Evolutionary conservation across 2,888 invertebrate genomes (phyloP).

Genomic region (Drosophila merina): DNA sequence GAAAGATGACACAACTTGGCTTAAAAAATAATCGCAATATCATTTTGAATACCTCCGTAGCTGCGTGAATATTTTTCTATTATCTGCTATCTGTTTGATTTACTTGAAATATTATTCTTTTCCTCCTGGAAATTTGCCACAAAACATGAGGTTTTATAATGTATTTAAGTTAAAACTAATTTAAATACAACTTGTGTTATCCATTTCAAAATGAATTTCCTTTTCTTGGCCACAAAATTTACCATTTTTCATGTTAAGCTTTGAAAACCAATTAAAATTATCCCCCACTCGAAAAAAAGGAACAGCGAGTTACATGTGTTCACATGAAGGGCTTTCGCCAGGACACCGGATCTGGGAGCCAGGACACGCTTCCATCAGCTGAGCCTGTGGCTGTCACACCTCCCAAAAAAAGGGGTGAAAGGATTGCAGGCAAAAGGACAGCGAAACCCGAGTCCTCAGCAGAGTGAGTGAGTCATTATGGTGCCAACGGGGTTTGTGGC

Average conservation of each 20-base stretch:
- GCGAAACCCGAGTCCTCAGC: conserved; percentile 30
- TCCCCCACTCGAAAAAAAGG: background rate
- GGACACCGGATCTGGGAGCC: conserved; percentile 13
- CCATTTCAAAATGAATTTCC: conserved; percentile 21
- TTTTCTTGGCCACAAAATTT: conserved; percentile 22
- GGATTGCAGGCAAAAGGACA: background rate
- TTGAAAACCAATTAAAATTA: conserved; percentile 42
- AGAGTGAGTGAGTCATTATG: conserved; percentile 65
- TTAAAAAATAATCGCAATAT: conserved; percentile 12
- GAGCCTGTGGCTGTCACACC: conserved; percentile 41
- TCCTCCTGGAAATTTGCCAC: too few species aligned
- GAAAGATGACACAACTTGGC: conserved; percentile 13
- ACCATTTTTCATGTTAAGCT: conserved; percentile 12
- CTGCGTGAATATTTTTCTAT: background rate
- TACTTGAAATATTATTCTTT: too few species aligned
- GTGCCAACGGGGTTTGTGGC: conserved; percentile 30
- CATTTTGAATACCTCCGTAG: conserved; percentile 5
- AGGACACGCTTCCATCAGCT: conserved; percentile 25
- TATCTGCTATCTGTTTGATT: too few species aligned
- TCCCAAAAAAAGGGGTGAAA: conserved; percentile 8
- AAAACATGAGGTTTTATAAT: too few species aligned
- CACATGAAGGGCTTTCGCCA: background rate
- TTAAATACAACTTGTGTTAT: conserved; percentile 23
- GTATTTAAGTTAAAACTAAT: background rate
- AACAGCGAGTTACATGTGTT: conserved; percentile 13